Conservation (phyloP, 2,113 vertebrate species). For the Vidua chalybeata region DNA sequence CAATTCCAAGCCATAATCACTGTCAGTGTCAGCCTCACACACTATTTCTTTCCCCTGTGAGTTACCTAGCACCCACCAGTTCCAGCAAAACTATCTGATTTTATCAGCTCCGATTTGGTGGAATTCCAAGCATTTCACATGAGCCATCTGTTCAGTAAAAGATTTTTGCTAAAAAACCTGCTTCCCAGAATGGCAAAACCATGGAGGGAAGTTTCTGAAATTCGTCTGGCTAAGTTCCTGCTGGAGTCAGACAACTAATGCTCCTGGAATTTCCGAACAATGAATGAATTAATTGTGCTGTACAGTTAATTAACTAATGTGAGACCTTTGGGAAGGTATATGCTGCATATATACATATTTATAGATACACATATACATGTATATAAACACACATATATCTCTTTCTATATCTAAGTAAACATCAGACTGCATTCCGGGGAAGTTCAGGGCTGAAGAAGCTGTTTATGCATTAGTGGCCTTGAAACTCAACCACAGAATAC, state of each 20-base stretch:
- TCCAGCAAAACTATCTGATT: neutral
- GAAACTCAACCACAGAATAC: neutral
- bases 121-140: slow-evolving; percentile 18
- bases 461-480: neutral
- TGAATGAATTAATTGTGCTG: neutral
- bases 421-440: neutral
- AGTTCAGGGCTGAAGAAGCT: slow-evolving; percentile 12
- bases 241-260: neutral
- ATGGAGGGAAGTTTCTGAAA: neutral
- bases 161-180: neutral
- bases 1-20: neutral
- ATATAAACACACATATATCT: neutral
- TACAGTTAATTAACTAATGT: neutral
- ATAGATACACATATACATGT: neutral
- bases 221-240: slow-evolving; percentile 2
- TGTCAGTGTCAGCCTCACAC: neutral
- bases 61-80: neutral
- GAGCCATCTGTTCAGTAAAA: slow-evolving; percentile 23
- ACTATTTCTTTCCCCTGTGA: neutral
- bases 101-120: neutral
- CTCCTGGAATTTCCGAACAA: slow-evolving; percentile 38
- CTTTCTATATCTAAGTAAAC: neutral
- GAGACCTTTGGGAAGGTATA: neutral
- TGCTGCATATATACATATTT: neutral
- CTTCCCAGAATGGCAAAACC: neutral